Evolutionary conservation across 2,113 vertebrate species (phyloP).

Genomic region (Empidonax traillii): DNA sequence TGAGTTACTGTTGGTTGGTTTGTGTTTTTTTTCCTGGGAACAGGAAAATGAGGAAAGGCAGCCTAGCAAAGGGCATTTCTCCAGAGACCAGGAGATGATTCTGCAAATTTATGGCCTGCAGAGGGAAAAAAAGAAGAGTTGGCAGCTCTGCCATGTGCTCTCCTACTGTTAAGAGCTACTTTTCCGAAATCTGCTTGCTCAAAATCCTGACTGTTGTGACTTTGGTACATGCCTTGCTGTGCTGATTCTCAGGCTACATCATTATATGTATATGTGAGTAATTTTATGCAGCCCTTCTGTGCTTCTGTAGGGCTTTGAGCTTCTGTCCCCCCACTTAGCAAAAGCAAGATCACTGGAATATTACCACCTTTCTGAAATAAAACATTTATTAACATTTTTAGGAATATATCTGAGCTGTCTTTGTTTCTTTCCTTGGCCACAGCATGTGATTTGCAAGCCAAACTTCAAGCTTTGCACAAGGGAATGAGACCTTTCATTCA

Average conservation of each 20-base stretch:
- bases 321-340: background rate
- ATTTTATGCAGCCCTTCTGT: background rate
- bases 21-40: background rate
- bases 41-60: conserved; percentile 32
- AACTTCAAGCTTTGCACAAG: background rate
- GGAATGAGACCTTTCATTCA: background rate
- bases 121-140: background rate
- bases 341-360: background rate
- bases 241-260: background rate
- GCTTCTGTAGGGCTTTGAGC: background rate
- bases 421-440: background rate
- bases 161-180: background rate
- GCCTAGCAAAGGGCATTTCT: conserved; percentile 36
- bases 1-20: background rate
- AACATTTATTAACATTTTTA: background rate
- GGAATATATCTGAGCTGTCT: background rate
- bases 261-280: background rate
- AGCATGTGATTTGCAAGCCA: background rate
- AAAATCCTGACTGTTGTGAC: background rate
- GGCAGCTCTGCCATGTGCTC: background rate
- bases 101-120: background rate
- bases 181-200: background rate
- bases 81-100: conserved; percentile 2
- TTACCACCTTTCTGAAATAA: background rate
- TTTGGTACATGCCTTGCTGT: background rate